Percentiles rank a stretch among this genome's conserved stretches.
Evolutionary conservation across 2,113 vertebrate genomes (phyloP).

Genomic region (Litocranius walleri): DNA sequence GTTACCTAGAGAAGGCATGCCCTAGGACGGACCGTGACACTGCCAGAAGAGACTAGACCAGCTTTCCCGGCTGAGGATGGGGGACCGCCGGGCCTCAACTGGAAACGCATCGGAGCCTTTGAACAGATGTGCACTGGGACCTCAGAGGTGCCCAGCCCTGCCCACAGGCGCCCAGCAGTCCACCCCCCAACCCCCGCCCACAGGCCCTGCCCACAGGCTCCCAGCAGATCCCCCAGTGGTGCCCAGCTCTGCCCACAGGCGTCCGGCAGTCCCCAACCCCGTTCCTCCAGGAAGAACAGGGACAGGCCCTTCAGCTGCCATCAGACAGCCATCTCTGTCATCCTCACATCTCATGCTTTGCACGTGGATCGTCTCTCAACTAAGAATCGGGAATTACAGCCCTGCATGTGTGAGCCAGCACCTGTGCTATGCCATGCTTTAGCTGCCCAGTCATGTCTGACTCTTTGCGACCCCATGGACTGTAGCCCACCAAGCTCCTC

Average conservation of each 20-base stretch:
- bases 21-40: accelerated
- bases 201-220: neutral
- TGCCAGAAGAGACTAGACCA: neutral
- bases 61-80: accelerated
- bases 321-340: neutral
- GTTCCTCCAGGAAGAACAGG: neutral
- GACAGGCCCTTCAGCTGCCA: neutral
- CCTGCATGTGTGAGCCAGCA: neutral
- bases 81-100: accelerated
- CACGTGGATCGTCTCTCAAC: neutral
- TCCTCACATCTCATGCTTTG: accelerated
- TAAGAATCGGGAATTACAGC: neutral
- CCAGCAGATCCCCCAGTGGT: no score
- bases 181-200: neutral
- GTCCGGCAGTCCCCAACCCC: no score
- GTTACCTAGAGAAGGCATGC: neutral
- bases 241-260: neutral
- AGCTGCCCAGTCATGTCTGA: neutral
- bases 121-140: accelerated
- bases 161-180: no score
- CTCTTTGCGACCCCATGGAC: neutral
- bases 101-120: accelerated
- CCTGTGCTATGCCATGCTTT: neutral
- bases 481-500: neutral
- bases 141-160: neutral